These are phyloP conservation scores for Drosophila testacea DNA, from an alignment of 2,888 invertebrate species.

Conservation along the genomic window DNA sequence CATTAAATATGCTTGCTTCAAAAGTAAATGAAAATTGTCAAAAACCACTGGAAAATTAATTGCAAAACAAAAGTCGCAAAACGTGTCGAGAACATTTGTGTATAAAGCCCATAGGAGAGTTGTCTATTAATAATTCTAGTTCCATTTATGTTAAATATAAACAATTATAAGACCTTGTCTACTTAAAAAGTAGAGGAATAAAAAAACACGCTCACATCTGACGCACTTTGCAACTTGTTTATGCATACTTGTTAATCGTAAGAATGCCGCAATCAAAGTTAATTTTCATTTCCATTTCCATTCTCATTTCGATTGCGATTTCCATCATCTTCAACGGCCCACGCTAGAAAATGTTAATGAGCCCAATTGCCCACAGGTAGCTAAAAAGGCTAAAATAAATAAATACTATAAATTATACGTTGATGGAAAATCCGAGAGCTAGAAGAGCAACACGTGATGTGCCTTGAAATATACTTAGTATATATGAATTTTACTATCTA, in stretches of 20 bases:
- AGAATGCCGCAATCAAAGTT: slow-evolving; percentile 45
- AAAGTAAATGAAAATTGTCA: slow-evolving; percentile 40
- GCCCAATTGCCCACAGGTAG: slow-evolving; percentile 62
- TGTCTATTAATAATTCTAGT: slow-evolving; percentile 4
- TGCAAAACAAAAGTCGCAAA: slow-evolving; percentile 38
- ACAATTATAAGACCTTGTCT: slow-evolving; percentile 4
- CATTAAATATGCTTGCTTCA: slow-evolving; percentile 11
- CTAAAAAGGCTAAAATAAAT: slow-evolving; percentile 53
- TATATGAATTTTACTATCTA: slow-evolving; percentile 50
- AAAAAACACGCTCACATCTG: slow-evolving; percentile 25
- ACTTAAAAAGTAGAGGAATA: not conserved
- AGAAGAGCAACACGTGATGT: slow-evolving; percentile 61
- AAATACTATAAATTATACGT: slow-evolving; percentile 30
- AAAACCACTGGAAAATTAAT: slow-evolving; percentile 60
- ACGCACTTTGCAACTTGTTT: slow-evolving; percentile 62
- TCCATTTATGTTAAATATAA: slow-evolving; percentile 9
- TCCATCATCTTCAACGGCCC: slow-evolving; percentile 35
- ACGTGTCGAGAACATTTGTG: slow-evolving; percentile 21
- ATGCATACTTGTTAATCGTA: slow-evolving; percentile 54
- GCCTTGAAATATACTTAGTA: slow-evolving; percentile 34
- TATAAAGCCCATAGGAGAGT: slow-evolving; percentile 2
- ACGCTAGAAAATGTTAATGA: slow-evolving; percentile 54
- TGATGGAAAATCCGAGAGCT: slow-evolving; percentile 46
- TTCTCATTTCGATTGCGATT: slow-evolving; percentile 41
- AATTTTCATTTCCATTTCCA: slow-evolving; percentile 33